Evolutionary conservation across 2,888 invertebrate species (phyloP), one percentile per base, ranked within the genome.

Genomic region (Ennomos erosarius): DNA sequence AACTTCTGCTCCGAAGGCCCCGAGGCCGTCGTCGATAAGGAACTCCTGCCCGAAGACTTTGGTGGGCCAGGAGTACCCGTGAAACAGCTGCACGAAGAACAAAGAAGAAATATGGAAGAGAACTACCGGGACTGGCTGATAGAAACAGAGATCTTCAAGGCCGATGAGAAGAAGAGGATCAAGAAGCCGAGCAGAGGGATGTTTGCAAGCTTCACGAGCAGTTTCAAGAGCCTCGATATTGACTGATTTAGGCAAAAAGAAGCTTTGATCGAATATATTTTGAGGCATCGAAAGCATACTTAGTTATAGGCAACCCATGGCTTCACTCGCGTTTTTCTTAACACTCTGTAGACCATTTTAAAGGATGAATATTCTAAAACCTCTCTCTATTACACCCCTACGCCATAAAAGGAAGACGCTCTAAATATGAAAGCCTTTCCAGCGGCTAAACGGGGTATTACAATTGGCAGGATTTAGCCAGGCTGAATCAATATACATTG

Each of bases 71-170:
- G 93, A 0, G 88, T 91, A 0, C 65, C 93, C 0, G 85, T 94
- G 0, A 93, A 93, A 47, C 83, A 90, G 55, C 83, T 94, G n/a
- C 90, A 95, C 51, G 93, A 93, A 62, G 92, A 92, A 65, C 93
- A 94, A 49, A 88, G 93, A 8, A 88, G 88, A 60, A 84, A 90
- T 13, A 88, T 95, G 88, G 92, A 94, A 64, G 87, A 90, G 9
- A 93, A 93, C 62, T 95, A 95, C 69, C 86, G 87, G 44, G 92
- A 93, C 11, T 95, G 95, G 95, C 68, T 95, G 68, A 87, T 93
- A 43, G 95, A 95, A 67, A 88, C 93, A 0, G 94, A 93, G 62
- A 85, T 89, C 5, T 93, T 94, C 63, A 93, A 93, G 65, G 93
- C 93, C 16, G 90, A 90, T 64, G 90, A 90, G 56, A 90, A 91